Evolutionary conservation across 2,888 invertebrate genomes (phyloP), one percentile per base, ranked within the genome.

Genomic region (Caenorhabditis imperialis): DNA sequence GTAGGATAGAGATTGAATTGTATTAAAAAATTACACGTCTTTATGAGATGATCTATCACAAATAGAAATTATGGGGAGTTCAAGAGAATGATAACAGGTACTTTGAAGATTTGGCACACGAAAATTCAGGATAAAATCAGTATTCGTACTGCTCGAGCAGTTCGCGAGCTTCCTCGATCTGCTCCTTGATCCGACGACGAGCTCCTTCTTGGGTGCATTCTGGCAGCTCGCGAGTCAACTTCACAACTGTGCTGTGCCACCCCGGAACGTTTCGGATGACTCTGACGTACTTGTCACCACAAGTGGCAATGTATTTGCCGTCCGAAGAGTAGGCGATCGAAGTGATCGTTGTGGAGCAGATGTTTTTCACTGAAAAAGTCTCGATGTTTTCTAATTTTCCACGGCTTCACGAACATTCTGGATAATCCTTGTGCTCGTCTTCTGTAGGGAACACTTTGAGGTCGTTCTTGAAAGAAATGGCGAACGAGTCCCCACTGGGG

Each of bases 241-340:
- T 62, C 8, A 71, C 61, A 1, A 79, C 37, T n/a, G 37, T 55
- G 42, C 76, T 77, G 37, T 73, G 67, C 33, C 50, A 58, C 42
- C 77, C 93, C n/a, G 92, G 91, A 6, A 93, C 90, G 84, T 95
- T 95, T 88, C 93, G 92, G 84, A 94, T 92, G 55, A 95, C 91
- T 40, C 93, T 91, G 12, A 95, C 92, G 42, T 53, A 74, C 27
- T 70, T 75, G 44, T 79, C 80, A 4, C 78, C 78, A 44, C 77
- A 73, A 8, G 78, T 78, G 4, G 77, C 75, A 38, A 81, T 65
- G 86, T 92, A 93, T 86, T 92, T 92, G 22, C 93, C 93, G 73
- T 92, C 91, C 3, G 93, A 91, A 87, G 94, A 93, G 88, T 94
- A 95, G 75, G 91, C 89, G 83, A 95, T 89, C 72, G 91, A 90